Percentiles rank a stretch among this genome's conserved stretches.
Evolutionary conservation across 2,888 invertebrate genomes (phyloP).

Genomic region (Sussaba pulchella): DNA sequence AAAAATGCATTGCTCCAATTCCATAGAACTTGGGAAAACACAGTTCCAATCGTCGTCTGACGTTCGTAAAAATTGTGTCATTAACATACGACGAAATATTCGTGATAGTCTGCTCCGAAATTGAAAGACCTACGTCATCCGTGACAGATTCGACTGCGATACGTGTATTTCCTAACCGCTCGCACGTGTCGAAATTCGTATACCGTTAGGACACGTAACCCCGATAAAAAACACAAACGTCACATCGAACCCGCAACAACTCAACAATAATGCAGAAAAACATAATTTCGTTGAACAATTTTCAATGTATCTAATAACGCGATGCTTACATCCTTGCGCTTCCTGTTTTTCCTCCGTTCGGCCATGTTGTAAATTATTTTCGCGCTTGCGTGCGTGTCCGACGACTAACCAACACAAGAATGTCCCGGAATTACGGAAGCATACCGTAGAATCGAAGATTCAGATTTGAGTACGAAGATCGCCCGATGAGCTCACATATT

Average conservation of each 20-base stretch:
- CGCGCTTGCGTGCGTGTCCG: conserved; percentile 67
- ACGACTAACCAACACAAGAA: background rate
- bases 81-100: background rate
- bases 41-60: background rate
- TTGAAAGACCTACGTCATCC: conserved; percentile 49
- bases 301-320: no score
- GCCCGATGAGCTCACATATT: no score
- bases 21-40: background rate
- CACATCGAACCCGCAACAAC: conserved; percentile 46
- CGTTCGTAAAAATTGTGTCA: conserved; percentile 2
- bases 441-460: no score
- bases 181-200: conserved; percentile 33
- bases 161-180: conserved; percentile 36
- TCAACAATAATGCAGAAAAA: background rate
- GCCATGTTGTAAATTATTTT: conserved; percentile 85
- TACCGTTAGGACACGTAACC: conserved; percentile 18
- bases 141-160: conserved; percentile 39
- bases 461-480: no score
- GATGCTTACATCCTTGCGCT: conserved; percentile 87
- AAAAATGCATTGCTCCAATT: background rate
- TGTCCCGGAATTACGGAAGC: no score
- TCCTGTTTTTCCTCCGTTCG: conserved; percentile 88
- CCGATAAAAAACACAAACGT: background rate
- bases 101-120: background rate
- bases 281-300: no score